These are phyloP conservation scores for Apostichopus californicus DNA, from an alignment of 35 echinoderm and acorn worm species.

Conservation along the genomic window DNA sequence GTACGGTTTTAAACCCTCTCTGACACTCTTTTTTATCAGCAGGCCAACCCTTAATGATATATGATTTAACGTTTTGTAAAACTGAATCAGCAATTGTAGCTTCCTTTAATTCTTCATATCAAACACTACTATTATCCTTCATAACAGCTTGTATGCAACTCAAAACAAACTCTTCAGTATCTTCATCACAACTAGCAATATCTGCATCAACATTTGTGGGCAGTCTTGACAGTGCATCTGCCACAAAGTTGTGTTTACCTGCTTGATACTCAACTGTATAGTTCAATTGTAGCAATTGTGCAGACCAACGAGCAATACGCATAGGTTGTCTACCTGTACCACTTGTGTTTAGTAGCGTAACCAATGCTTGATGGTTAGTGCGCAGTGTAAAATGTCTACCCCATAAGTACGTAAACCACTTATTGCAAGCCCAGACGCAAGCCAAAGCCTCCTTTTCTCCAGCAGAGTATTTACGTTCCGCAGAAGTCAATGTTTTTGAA, in stretches of 20 bases:
- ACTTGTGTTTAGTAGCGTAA: conserved; percentile 50
- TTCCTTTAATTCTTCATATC: conserved; percentile 12
- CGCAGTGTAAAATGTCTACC: conserved; percentile 75
- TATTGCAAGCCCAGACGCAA: conserved; percentile 63
- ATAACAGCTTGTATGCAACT: conserved; percentile 20
- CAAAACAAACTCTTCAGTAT: conserved; percentile 51
- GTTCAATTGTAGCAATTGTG: conserved; percentile 48
- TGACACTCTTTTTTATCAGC: conserved; percentile 26
- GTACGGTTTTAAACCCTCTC: conserved; percentile 23
- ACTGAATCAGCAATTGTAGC: conserved; percentile 48
- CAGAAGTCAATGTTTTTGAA: conserved; percentile 23
- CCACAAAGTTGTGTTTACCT: conserved; percentile 30
- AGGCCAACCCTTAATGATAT: conserved; percentile 56
- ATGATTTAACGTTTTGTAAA: conserved; percentile 50
- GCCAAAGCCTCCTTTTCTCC: conserved; percentile 60
- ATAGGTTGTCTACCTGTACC: conserved; percentile 68
- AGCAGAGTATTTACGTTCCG: conserved; percentile 55
- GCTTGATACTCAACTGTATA: conserved; percentile 53
- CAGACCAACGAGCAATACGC: conserved; percentile 63
- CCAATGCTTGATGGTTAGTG: conserved; percentile 73
- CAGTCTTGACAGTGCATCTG: conserved; percentile 56
- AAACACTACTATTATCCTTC: conserved; percentile 22
- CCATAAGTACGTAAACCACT: conserved; percentile 70
- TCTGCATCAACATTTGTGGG: neutral
- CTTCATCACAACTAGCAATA: neutral